These are phyloP conservation scores for Ginglymostoma cirratum DNA, from an alignment of 2,113 vertebrate genomes.

Conservation along the genomic window DNA sequence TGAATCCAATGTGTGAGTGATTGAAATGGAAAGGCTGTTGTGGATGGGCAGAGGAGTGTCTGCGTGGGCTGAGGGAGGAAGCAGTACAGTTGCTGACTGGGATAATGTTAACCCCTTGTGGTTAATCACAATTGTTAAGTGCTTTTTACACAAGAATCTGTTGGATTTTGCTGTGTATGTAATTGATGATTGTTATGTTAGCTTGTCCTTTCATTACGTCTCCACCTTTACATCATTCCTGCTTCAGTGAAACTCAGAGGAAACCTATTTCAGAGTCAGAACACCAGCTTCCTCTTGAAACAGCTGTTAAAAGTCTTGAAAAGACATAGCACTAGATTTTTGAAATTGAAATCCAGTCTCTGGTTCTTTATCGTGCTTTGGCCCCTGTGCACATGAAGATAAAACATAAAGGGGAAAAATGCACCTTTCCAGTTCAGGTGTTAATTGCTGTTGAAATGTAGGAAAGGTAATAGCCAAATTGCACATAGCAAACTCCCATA, in stretches of 20 bases:
- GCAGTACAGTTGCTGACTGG: not conserved
- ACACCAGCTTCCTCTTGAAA: not conserved
- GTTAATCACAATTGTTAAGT: not conserved
- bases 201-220: not conserved
- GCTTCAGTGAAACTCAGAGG: not conserved
- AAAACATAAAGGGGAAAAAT: not conserved
- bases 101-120: not conserved
- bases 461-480: not conserved
- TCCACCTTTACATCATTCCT: not conserved
- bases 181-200: not conserved
- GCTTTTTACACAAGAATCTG: not conserved
- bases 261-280: not conserved
- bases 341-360: not conserved
- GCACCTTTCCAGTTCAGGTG: not conserved
- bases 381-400: not conserved
- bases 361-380: not conserved
- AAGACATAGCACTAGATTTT: not conserved
- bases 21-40: no score
- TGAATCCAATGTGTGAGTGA: not conserved
- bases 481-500: not conserved
- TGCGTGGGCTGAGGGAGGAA: not conserved
- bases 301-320: not conserved
- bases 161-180: not conserved
- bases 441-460: not conserved
- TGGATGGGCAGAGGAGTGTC: not conserved